Conservation (phyloP, 2,113 vertebrate species). For the Apodemus speciosus region DNA sequence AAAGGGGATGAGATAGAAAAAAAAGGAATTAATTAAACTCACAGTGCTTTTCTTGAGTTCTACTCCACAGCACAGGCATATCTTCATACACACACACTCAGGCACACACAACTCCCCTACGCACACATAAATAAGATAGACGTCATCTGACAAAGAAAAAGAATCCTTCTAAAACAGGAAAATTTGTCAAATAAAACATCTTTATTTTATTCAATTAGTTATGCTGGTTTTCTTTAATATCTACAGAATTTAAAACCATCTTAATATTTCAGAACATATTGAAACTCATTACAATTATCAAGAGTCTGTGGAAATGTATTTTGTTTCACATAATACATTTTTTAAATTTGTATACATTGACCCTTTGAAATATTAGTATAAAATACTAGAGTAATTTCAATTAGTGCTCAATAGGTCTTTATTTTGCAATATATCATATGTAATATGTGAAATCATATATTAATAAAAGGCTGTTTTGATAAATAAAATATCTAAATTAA, state of each 20-base stretch:
- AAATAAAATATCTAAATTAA: constrained; percentile 45
- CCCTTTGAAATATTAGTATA: not conserved
- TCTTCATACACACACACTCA: not conserved
- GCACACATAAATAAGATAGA: not conserved
- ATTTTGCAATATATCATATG: constrained; percentile 37
- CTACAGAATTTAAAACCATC: not conserved
- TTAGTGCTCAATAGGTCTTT: constrained; percentile 12
- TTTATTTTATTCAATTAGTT: not conserved
- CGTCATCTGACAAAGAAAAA: not conserved
- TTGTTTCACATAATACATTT: not conserved
- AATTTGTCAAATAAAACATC: not conserved
- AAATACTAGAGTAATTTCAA: constrained; percentile 49
- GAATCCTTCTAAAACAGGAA: not conserved
- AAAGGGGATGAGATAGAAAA: not conserved
- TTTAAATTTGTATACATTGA: not conserved
- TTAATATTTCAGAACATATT: not conserved
- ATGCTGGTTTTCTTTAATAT: not conserved
- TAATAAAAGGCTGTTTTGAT: constrained; percentile 36
- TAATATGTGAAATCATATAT: constrained; percentile 10
- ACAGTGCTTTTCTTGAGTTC: not conserved
- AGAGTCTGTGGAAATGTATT: not conserved
- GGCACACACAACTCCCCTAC: accelerated
- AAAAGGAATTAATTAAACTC: not conserved
- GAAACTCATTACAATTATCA: not conserved
- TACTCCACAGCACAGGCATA: not conserved